Base-by-base conservation (phyloP, 2,797 vertebrate genomes). In the Paedocypris micromegethes region DNA sequence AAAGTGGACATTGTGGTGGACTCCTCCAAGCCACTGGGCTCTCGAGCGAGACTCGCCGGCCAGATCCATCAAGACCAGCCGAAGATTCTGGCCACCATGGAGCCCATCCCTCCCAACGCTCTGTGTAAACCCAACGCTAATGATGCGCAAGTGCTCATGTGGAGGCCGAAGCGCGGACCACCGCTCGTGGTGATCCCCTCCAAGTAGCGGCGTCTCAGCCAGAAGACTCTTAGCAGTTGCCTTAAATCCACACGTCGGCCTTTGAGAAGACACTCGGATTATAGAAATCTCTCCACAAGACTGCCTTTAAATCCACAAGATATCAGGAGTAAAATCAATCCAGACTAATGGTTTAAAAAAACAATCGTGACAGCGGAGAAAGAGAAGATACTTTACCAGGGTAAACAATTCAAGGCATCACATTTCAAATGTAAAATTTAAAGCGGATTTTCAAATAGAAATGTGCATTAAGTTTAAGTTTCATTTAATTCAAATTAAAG, bases 61-160 rank as follows among this genome's bases (percentile, higher is more conserved):
- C 93, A 93, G 79, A 85, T 91, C 79, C 91, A 96, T 78, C 96
- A 98, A 84, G 96, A 98, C 75, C 96, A 98, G 84, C 96, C 96
- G 2, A 88, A 93, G 57, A 91, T 98, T 66, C 86, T 98, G 78
- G 93, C 88, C 83, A 92, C 92, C 75, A 98, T 98, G 94, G 96
- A 98, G 75, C 92, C 93, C 75, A 95, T 98, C 66, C 94, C 95
- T 5, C 86, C 87, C 1, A 98, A 98, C 0, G 94, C 95, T 81
- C 91, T 97, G 84, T 93, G 93, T 80, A 93, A 94, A 79, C 96
- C 96, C 72, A 98, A 98, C 0, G 96, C 96, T 83, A 98, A 98
- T 1, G 96, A 98, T 6, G 96, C 95, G 83, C 96, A 98, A 85
- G 96, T 95, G 76, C 89, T 98, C 81, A 98, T 98, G 96, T 98